phyloP scores from a whole-genome alignment of 2,888 invertebrate genomes.

The Drosophila monieri region DNA sequence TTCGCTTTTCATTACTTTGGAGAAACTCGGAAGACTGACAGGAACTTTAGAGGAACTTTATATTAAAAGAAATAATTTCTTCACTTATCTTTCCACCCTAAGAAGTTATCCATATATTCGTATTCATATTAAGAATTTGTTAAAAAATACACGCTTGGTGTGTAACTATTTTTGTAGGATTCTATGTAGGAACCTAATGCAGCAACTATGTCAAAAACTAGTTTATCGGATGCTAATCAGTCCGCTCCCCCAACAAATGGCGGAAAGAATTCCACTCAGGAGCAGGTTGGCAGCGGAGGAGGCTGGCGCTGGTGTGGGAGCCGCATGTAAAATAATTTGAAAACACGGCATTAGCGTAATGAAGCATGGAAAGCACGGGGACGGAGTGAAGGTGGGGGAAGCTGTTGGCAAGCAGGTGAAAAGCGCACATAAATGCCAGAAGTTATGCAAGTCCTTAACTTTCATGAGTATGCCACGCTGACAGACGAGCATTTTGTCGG shows the following conservation, averaged over 20 bases:
- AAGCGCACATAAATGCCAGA: conserved; percentile 73
- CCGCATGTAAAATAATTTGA: conserved; percentile 79
- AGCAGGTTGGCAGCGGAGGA: conserved; percentile 10
- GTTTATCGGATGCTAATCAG: conserved; percentile 65
- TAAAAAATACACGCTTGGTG: neutral
- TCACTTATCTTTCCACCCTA: too few species aligned
- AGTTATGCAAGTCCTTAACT: conserved; percentile 77
- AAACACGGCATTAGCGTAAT: conserved; percentile 83
- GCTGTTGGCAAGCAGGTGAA: conserved; percentile 62
- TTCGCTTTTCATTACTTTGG: neutral
- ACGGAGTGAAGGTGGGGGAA: conserved; percentile 35
- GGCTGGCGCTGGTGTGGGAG: conserved; percentile 10
- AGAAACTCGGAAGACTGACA: neutral
- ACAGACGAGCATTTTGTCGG: conserved; percentile 23
- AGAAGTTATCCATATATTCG: too few species aligned
- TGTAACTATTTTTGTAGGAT: neutral
- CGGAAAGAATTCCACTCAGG: conserved; percentile 48
- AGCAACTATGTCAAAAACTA: conserved; percentile 31
- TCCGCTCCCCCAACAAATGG: conserved; percentile 58
- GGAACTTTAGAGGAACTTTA: neutral
- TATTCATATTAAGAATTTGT: neutral
- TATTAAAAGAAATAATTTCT: neutral
- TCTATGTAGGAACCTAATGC: conserved; percentile 2
- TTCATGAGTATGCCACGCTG: conserved; percentile 59
- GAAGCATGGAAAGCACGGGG: conserved; percentile 80